phyloP scores from a whole-genome alignment of 2,888 invertebrate species.

The Tipula lateralis region DNA sequence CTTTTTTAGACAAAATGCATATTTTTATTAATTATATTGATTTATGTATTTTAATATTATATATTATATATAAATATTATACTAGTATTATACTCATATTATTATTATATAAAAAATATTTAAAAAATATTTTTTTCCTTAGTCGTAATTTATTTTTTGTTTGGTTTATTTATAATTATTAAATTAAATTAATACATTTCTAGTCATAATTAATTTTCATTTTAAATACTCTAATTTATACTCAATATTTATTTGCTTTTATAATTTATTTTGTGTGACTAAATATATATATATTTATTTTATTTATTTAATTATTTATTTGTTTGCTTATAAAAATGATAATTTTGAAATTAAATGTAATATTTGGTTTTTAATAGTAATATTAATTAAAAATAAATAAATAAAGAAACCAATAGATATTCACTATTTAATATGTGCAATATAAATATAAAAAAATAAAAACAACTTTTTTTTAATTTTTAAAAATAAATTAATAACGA shows the following conservation, averaged over 20 bases:
- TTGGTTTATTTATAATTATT: not conserved
- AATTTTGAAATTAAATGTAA: not conserved
- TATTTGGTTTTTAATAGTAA: not conserved
- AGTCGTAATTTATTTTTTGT: not conserved
- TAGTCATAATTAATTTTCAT: constrained; percentile 2
- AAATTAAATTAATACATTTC: not conserved
- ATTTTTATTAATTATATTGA: constrained; percentile 27
- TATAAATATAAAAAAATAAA: constrained; percentile 30
- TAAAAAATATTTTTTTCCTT: constrained; percentile 25
- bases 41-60: constrained; percentile 25
- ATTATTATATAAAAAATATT: constrained; percentile 26
- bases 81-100: constrained; percentile 26
- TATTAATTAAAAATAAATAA: constrained; percentile 27
- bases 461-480: constrained; percentile 33
- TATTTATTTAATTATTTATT: constrained; percentile 7
- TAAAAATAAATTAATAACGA: constrained; percentile 35
- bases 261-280: constrained; percentile 12
- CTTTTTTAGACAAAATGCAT: not conserved
- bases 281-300: not conserved
- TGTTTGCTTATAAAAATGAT: not conserved
- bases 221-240: not conserved
- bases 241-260: not conserved
- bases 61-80: not conserved
- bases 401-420: constrained; percentile 25
- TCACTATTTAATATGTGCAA: constrained; percentile 20